Evolutionary conservation across 2,797 vertebrate genomes (phyloP), one percentile per base, ranked within the genome.

Genomic region (Leptodactylus fallax): DNA sequence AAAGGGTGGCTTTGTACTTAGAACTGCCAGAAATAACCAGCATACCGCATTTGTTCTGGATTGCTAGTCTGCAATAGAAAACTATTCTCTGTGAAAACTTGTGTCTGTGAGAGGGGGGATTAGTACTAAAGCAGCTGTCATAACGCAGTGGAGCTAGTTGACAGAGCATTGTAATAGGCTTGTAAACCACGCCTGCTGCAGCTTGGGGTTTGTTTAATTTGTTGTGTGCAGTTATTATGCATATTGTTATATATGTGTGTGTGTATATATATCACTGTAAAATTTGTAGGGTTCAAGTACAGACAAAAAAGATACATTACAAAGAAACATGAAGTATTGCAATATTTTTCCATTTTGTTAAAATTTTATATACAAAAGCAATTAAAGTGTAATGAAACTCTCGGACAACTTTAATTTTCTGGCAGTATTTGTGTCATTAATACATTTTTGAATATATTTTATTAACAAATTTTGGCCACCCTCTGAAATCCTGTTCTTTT

Each of bases 111-210:
- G 55, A 17, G 49, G n/a, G 2, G 25, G 5, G 58, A 83, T 84
- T 87, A 83, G 74, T 82, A 67, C 61, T 85, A 72, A 87, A 89
- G 16, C 84, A 87, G 80, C 85, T 88, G 16, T 88, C 69, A 83
- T 81, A 87, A 76, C 72, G 72, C 23, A 47, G 69, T 83, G 60
- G 25, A 85, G 63, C 88, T 72, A 91, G 88, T 85, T 84, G 87
- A 90, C 81, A 47, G 60, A 84, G 87, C 36, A 69, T 69, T 87
- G 76, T 90, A 91, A 87, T 83, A 83, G 87, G 90, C 84, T 72
- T 3, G 47, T 74, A 87, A 71, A 25, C 23, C n/a, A 36, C 9
- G 65, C 27, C 77, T 71, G 23, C 25, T 36, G 14, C 60, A 53
- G 47, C 16, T 78, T 10, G 36, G 19, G 36, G 21, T 6, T 74